Conservation (phyloP, 2,797 vertebrate species). For the Sebastes hopkinsi region DNA sequence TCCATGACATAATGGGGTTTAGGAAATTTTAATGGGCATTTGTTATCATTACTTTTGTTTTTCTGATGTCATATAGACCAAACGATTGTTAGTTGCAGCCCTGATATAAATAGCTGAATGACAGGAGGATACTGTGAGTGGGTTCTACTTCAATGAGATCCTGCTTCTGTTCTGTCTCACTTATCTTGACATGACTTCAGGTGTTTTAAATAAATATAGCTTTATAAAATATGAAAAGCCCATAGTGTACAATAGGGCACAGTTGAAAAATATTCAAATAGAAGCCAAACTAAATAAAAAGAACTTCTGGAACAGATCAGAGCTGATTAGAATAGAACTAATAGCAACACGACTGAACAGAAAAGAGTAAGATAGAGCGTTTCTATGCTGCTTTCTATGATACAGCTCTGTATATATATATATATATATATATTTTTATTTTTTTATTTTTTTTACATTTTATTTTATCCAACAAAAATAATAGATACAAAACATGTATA, state of each 20-base stretch:
- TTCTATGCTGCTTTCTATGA: background rate
- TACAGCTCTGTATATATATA: background rate
- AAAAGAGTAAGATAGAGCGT: background rate
- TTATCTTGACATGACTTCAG: background rate
- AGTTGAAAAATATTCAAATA: background rate
- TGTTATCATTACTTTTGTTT: background rate
- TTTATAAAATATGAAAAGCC: background rate
- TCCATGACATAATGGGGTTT: background rate
- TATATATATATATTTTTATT: too few species aligned
- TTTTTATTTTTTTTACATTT: too few species aligned
- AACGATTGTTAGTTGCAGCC: background rate
- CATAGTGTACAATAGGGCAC: background rate
- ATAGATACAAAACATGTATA: too few species aligned
- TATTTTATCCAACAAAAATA: too few species aligned
- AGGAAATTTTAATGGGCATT: background rate
- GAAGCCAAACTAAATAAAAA: background rate
- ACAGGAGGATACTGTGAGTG: background rate
- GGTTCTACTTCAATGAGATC: background rate
- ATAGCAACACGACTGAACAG: background rate
- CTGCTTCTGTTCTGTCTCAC: background rate
- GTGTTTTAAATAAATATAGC: background rate
- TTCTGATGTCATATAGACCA: background rate
- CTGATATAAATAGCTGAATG: background rate
- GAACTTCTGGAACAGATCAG: background rate
- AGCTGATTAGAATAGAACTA: background rate